These are phyloP conservation scores for Porites lutea DNA, from an alignment of 64 coral and sea anemone genomes.

Conservation along the genomic window DNA sequence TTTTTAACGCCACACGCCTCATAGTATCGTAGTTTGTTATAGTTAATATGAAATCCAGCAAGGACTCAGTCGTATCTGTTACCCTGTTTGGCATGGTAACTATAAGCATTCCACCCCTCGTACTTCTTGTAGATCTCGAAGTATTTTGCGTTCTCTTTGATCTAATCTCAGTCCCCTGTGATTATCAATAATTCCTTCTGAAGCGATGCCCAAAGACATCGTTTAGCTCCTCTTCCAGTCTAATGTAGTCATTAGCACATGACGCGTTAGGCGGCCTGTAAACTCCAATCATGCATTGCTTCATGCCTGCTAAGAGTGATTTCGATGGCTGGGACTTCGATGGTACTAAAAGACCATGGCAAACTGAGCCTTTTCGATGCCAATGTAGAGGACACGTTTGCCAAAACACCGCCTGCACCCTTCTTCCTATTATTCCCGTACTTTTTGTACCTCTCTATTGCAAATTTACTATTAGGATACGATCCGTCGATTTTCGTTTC, in stretches of 20 bases:
- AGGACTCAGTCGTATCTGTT: neutral
- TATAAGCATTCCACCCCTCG: neutral
- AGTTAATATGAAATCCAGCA: neutral
- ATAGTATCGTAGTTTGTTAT: neutral
- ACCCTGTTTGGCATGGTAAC: neutral
- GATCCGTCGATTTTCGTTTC: conserved; percentile 37
- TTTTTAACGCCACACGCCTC: neutral
- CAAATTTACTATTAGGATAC: conserved; percentile 19
- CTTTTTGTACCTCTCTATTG: conserved; percentile 16
- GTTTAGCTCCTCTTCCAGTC: neutral
- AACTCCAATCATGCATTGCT: conserved; percentile 8
- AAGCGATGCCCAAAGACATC: neutral
- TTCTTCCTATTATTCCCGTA: conserved; percentile 21
- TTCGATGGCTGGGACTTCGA: conserved; percentile 35
- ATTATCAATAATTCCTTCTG: neutral
- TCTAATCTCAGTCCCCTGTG: neutral
- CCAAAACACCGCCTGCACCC: conserved; percentile 32
- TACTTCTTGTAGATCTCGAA: neutral
- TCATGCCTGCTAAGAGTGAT: neutral
- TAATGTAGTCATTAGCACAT: conserved; percentile 12
- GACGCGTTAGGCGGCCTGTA: conserved; percentile 30
- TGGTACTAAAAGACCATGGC: conserved; percentile 1
- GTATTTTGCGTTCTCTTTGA: neutral
- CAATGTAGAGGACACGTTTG: conserved; percentile 6
- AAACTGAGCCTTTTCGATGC: conserved; percentile 6